Base-by-base conservation (phyloP, 2,797 vertebrate genomes). In the Xenopus petersii region DNA sequence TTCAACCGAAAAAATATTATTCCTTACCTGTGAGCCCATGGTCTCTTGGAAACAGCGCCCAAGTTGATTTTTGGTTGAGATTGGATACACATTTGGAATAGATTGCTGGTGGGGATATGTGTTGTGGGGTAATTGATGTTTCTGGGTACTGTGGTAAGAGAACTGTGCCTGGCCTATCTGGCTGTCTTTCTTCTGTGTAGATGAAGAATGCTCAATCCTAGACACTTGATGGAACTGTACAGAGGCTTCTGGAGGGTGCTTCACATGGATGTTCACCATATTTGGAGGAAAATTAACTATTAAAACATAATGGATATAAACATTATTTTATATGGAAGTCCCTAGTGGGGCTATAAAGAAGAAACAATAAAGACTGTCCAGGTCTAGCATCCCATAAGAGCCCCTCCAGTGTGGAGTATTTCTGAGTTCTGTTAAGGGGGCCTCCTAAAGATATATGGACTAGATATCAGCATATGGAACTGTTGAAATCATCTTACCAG, bases 11-110 rank as follows among this genome's bases (percentile, higher is more conserved):
- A 54, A 30, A 56, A 17, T 16, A 5, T 16, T 16, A 56, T 9
- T 17, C 90, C 36, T 90, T 81, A 99, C 97, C 95, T 98, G 97
- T 62, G 92, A 92, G 11, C 94, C 94, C 0, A 92, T 75, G 12
- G 96, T 98, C 87, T 99, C 97, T 89, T 99, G 97, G 87, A 98
- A 99, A 87, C 97, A 99, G 79, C 97, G 94, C 3, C 97, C 96
- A 82, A 99, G 90, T 21, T 92, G 92, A 74, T 89, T 94, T 89
- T 98, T 97, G 68, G 95, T 93, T 76, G 93, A 86, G 82, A 94
- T 91, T 0, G 97, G 95, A 82, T 94, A 95, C 78, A 94, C 88
- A 1, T 94, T 91, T 68, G 91, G 84, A 86, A 95, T 86, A 76
- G 90, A 86, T 73, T 97, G 94, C 83, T 96, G 95, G 81, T 91